Percentiles rank a stretch among this genome's conserved stretches.
Evolutionary conservation across 2,113 vertebrate genomes (phyloP).

Genomic region (Pelvicachromis taeniatus): DNA sequence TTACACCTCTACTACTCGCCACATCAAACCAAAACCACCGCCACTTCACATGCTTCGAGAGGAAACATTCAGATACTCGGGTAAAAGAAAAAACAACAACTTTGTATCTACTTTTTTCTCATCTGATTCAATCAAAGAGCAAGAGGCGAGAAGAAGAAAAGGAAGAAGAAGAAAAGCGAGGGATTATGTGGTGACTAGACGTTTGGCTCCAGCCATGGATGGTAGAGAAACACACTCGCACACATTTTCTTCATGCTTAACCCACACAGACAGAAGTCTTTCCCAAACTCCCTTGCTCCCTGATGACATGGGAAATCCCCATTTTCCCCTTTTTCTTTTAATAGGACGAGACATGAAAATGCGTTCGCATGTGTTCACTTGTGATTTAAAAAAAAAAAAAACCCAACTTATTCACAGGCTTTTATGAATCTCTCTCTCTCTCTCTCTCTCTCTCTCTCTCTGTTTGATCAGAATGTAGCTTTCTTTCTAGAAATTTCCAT

Average conservation of each 20-base stretch:
- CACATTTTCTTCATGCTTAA: slow-evolving; percentile 30
- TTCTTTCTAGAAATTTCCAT: slow-evolving; percentile 1
- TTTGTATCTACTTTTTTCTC: background rate
- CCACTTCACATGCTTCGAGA: slow-evolving; percentile 33
- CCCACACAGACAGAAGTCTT: slow-evolving; percentile 41
- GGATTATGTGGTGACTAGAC: slow-evolving; percentile 31
- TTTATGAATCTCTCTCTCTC: slow-evolving; percentile 11
- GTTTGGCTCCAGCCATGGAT: background rate
- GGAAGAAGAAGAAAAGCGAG: slow-evolving; percentile 1
- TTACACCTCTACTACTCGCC: slow-evolving; percentile 19
- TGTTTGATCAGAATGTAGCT: background rate
- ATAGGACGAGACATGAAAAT: background rate
- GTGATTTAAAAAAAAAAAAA: background rate
- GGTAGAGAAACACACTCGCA: background rate
- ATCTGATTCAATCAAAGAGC: slow-evolving; percentile 41
- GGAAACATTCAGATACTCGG: background rate
- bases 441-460: background rate
- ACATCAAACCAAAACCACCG: slow-evolving; percentile 50
- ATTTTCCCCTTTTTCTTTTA: background rate
- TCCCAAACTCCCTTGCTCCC: slow-evolving; percentile 22
- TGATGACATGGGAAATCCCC: slow-evolving; percentile 63
- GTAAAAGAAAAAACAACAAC: background rate
- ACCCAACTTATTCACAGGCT: slow-evolving; percentile 37
- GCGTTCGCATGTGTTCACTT: background rate
- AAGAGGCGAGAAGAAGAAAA: background rate